A percentile compares a stretch with the other conserved stretches of the same genome.
Evolutionary conservation across 2,888 invertebrate species (phyloP).

Genomic region (Morpho deidamia): DNA sequence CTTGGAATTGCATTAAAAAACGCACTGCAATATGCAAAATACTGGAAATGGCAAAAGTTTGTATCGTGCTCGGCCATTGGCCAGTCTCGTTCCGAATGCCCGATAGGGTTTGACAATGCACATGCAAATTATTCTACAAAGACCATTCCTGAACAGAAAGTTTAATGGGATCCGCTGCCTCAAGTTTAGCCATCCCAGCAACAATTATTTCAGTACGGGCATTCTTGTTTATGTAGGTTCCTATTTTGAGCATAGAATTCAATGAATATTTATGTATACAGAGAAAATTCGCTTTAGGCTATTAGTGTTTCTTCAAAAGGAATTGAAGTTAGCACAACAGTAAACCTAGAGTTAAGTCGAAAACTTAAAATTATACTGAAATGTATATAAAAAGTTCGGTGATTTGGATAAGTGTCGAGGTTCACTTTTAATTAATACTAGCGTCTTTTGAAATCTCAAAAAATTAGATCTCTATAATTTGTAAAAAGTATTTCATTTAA

Average conservation of each 20-base stretch:
- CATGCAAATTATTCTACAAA: constrained; percentile 70
- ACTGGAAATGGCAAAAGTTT: constrained; percentile 53
- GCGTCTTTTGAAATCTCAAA: not conserved
- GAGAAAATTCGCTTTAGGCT: constrained; percentile 18
- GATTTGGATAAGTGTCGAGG: too few species aligned
- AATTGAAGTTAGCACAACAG: not conserved
- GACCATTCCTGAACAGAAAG: constrained; percentile 61
- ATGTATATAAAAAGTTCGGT: too few species aligned
- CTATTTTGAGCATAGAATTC: constrained; percentile 39
- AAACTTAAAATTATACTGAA: too few species aligned
- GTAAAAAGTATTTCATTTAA: too few species aligned
- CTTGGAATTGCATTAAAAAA: constrained; percentile 22
- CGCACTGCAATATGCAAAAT: constrained; percentile 37
- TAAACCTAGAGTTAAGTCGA: not conserved
- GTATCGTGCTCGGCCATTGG: constrained; percentile 53
- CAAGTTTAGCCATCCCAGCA: constrained; percentile 55
- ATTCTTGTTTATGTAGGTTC: constrained; percentile 39
- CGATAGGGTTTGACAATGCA: constrained; percentile 73
- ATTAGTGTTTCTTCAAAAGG: constrained; percentile 23
- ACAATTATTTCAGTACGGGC: constrained; percentile 50
- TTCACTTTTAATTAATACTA: too few species aligned
- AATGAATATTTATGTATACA: constrained; percentile 31
- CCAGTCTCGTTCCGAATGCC: constrained; percentile 57
- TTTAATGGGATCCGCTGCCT: constrained; percentile 57
- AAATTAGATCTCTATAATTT: too few species aligned